Evolutionary conservation across 2,797 vertebrate genomes (phyloP).

Genomic region (Allobates femoralis): DNA sequence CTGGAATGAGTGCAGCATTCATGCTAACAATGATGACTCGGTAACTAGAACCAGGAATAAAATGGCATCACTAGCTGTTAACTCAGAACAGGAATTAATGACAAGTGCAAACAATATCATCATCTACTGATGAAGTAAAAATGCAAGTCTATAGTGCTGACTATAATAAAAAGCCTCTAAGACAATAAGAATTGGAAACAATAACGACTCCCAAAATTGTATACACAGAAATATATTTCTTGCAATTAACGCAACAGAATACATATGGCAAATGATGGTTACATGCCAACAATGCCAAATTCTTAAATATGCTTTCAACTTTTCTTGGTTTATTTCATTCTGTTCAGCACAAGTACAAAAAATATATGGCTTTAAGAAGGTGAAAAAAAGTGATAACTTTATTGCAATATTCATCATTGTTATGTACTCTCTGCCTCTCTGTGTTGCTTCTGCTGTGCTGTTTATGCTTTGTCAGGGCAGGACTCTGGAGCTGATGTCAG

Average conservation of each 20-base stretch:
- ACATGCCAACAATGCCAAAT: neutral
- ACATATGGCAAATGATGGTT: neutral
- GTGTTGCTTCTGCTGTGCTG: no score
- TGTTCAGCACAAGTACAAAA: no score
- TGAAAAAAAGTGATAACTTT: no score
- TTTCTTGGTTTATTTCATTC: no score
- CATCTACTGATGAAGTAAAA: neutral
- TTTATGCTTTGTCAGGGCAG: no score
- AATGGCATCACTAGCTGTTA: neutral
- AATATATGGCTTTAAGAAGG: no score
- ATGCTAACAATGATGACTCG: neutral
- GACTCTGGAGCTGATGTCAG: no score
- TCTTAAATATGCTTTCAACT: neutral
- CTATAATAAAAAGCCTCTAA: neutral
- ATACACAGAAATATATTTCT: neutral
- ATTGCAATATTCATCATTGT: no score
- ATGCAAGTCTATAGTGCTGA: neutral
- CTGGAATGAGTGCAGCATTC: neutral
- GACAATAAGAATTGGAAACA: neutral
- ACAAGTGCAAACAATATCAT: constrained; percentile 1
- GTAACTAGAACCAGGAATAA: constrained; percentile 4
- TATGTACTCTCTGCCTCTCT: no score
- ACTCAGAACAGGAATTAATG: neutral
- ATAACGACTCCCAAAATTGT: neutral
- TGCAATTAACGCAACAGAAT: neutral